These are phyloP conservation scores for Denticeps clupeoides DNA, from an alignment of 2,797 vertebrate genomes.

Conservation along the genomic window DNA sequence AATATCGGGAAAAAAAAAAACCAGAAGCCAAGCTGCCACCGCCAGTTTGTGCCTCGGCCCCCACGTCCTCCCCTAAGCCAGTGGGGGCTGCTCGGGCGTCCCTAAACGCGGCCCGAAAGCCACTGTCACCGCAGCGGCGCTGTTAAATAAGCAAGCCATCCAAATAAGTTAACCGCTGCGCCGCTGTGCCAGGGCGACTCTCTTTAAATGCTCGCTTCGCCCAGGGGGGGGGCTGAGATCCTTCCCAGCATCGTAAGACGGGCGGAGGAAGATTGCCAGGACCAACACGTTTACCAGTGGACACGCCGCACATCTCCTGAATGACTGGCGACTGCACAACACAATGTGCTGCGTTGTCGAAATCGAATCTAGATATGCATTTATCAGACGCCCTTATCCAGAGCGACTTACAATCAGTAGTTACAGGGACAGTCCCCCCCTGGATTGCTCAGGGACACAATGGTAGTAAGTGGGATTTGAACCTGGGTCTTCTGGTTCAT, in stretches of 20 bases:
- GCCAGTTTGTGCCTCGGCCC: constrained; percentile 60
- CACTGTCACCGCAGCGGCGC: constrained; percentile 41
- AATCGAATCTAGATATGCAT: no score
- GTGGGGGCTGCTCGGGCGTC: constrained; percentile 41
- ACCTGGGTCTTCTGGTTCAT: no score
- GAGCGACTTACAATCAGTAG: no score
- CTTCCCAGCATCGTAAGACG: background rate
- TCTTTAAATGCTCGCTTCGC: background rate
- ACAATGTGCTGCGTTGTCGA: no score
- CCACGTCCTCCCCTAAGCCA: constrained; percentile 5
- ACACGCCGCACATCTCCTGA: no score
- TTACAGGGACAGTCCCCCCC: no score
- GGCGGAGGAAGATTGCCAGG: background rate
- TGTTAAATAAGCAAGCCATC: constrained; percentile 47
- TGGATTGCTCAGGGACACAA: no score
- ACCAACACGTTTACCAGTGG: no score
- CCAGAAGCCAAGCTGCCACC: constrained; percentile 62
- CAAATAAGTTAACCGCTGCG: constrained; percentile 46
- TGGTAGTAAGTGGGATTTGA: no score
- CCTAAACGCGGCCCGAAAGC: constrained; percentile 52
- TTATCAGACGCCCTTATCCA: no score
- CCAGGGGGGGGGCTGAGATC: no score
- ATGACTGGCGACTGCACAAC: no score
- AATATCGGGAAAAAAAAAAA: constrained; percentile 62
- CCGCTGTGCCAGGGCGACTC: constrained; percentile 11